These are phyloP conservation scores for Dicycla oo DNA, from an alignment of 2,888 invertebrate genomes.

Conservation along the genomic window DNA sequence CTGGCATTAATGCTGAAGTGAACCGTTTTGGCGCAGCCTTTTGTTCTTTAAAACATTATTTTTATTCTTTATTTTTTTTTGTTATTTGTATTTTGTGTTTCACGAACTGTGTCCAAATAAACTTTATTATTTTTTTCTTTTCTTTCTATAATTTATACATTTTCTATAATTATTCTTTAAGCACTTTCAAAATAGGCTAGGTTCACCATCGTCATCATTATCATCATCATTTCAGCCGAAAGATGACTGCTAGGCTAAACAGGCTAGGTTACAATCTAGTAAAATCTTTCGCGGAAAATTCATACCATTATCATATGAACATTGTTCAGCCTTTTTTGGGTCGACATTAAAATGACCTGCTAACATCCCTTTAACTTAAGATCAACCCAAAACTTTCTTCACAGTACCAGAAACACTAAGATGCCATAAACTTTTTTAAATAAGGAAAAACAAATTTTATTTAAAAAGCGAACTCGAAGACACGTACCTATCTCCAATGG, in stretches of 20 bases:
- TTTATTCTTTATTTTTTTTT: too few relatives aligned
- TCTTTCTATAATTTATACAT: too few relatives aligned
- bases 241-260: background rate
- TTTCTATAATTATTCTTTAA: too few relatives aligned
- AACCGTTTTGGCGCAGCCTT: too few relatives aligned
- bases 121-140: too few relatives aligned
- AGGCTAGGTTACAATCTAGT: background rate
- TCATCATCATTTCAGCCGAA: too few relatives aligned
- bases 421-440: slow-evolving; percentile 38
- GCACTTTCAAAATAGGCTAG: background rate
- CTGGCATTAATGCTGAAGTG: too few relatives aligned
- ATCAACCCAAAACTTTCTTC: slow-evolving; percentile 23
- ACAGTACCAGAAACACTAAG: slow-evolving; percentile 3
- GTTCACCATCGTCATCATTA: too few relatives aligned
- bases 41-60: too few relatives aligned
- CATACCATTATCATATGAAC: background rate
- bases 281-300: background rate
- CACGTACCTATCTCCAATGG: slow-evolving; percentile 47
- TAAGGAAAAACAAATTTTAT: slow-evolving; percentile 33
- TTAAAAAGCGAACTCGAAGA: slow-evolving; percentile 37
- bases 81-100: too few relatives aligned
- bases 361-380: slow-evolving; percentile 7
- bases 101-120: too few relatives aligned
- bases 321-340: background rate
- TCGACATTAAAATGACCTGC: slow-evolving; percentile 3